phyloP scores from a whole-genome alignment of 2,797 vertebrate genomes.

The Gallinago solitaria region DNA sequence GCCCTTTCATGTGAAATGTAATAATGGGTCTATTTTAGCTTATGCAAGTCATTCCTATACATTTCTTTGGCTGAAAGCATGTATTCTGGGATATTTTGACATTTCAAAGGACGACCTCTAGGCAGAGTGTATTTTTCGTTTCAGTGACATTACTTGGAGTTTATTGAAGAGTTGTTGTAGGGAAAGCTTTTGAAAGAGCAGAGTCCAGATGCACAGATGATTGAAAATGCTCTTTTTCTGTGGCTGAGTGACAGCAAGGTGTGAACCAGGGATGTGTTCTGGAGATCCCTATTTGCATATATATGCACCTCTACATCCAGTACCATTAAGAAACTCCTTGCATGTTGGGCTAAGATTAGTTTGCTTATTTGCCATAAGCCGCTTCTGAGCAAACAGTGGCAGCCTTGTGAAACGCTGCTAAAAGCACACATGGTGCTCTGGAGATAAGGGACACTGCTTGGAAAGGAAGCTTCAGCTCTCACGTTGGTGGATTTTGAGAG shows the following conservation, averaged over 20 bases:
- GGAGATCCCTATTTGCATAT: not conserved
- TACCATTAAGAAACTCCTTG: not conserved
- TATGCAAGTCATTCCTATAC: not conserved
- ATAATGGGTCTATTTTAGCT: not conserved
- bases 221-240: not conserved
- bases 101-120: not conserved
- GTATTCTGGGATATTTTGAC: not conserved
- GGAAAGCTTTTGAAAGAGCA: not conserved
- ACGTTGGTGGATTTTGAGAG: not conserved
- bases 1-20: not conserved
- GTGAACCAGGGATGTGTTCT: not conserved
- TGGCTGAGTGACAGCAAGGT: not conserved
- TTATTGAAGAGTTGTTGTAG: not conserved
- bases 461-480: not conserved
- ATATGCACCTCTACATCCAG: not conserved
- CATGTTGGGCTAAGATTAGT: not conserved
- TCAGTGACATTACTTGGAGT: not conserved
- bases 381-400: not conserved
- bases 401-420: constrained; percentile 41
- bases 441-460: not conserved
- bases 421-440: constrained; percentile 23
- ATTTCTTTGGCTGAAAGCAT: not conserved
- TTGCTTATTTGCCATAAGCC: constrained; percentile 28
- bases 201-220: not conserved
- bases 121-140: not conserved